Base-by-base conservation (phyloP, 2,797 vertebrate genomes). In the Sebastes cheni region DNA sequence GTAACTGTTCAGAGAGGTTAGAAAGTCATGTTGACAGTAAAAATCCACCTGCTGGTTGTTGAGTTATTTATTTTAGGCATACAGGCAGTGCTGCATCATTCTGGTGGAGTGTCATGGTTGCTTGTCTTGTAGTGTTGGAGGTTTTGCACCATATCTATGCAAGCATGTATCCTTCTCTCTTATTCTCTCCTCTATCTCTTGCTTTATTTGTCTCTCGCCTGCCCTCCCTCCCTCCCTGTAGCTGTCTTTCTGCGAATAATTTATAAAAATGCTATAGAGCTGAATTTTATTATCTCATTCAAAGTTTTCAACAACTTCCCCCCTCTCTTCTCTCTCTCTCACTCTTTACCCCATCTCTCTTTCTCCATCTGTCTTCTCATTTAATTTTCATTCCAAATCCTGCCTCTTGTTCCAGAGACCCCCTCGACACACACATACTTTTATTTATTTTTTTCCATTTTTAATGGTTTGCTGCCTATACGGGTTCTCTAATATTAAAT, bases 281-380 rank as follows among this genome's bases (percentile, higher is more conserved):
- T 83, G 79, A 78, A 83, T 86, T 85, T 73, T 61, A 85, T 82
- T 74, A 78, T 77, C 66, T 42, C 66, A 80, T 80, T 80, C 58
- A 66, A 74, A 78, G 54, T 83, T 72, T 77, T 75, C 65, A 64
- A 20, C 58, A 83, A 73, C 73, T 72, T 67, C 36, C 64, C 10
- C 55, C 23, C 12, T n/a, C 23, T 7, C 18, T 18, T 18, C 16
- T 18, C 42, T 52, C 22, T 52, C 36, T 30, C 36, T 27, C 8
- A 39, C 14, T 56, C 18, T 46, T 12, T 34, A 25, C 14, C 8
- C 13, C 8, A n/a, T 30, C 5, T 23, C 27, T 60, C 32, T 67
- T 34, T 32, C 36, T 72, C 65, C 42, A 75, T 76, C 58, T 74
- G n/a, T 77, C 80, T 62, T 69, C 75, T 79, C 42, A 60, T 69